phyloP scores from a whole-genome alignment of 1,140 invertebrate genomes.

The Lithobius niger region DNA sequence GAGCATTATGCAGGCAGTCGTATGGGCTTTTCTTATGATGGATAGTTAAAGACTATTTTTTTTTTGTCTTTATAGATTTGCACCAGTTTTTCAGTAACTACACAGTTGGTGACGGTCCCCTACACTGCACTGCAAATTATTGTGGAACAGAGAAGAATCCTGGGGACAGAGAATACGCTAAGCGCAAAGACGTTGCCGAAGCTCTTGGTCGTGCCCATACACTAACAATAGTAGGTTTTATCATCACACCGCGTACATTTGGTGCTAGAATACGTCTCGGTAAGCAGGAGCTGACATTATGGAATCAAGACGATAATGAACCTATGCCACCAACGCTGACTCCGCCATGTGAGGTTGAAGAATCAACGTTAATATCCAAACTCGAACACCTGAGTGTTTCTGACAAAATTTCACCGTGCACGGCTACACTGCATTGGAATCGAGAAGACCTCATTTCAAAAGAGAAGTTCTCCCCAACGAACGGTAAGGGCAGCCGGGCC shows the following conservation, averaged over 20 bases:
- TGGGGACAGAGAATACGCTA: conserved; percentile 11
- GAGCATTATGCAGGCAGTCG: no score
- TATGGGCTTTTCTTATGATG: no score
- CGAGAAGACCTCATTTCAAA: neutral
- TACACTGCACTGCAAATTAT: conserved; percentile 15
- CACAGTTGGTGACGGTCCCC: no score
- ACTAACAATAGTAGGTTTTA: conserved; percentile 19
- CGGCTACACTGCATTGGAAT: neutral
- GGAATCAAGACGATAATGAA: conserved; percentile 18
- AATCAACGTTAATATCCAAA: neutral
- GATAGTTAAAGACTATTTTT: no score
- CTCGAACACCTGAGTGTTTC: neutral
- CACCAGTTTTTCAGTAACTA: no score
- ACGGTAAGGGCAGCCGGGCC: conserved; percentile 18
- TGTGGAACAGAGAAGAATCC: conserved; percentile 9
- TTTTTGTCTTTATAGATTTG: no score
- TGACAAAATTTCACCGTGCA: neutral
- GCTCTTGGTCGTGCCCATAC: conserved; percentile 14
- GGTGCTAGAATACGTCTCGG: conserved; percentile 17
- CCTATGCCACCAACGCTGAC: neutral
- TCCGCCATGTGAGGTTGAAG: neutral
- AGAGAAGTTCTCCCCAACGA: conserved; percentile 1
- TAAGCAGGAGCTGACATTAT: conserved; percentile 16
- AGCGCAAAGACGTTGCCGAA: conserved; percentile 11
- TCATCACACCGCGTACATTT: conserved; percentile 21